Base-by-base conservation (phyloP, 2,888 invertebrate species). In the Ectemnius continuus region DNA sequence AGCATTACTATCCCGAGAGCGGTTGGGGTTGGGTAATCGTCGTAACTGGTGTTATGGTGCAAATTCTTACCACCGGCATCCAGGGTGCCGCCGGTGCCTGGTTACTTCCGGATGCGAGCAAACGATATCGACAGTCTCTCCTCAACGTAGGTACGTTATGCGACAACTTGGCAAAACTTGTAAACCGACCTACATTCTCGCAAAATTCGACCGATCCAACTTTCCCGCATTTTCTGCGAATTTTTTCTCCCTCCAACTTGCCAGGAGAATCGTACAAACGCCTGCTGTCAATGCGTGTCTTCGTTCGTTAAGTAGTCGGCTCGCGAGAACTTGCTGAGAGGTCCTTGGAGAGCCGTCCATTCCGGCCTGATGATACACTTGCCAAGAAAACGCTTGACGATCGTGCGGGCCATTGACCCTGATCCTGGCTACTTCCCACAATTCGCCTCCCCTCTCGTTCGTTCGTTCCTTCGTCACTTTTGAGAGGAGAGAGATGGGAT, bases 11-110 rank as follows among this genome's bases (percentile, higher is more conserved):
- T 84, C 93, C 93, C 28, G 94, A 93, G 91, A 93, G 92, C 46
- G 93, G 93, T 64, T 93, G 93, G 93, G 94, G 94, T 47, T 94
- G 93, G 93, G 91, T 93, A 66, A 91, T 94, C 70, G 91, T 93
- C 18, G 87, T 91, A 57, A 92, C 92, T 68, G 92, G 93, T 57
- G 90, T 93, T 67, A 86, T 92, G 72, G 92, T 92, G 63, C 92
- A 93, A 86, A 90, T 93, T 61, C 86, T 94, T 66, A 91, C 92
- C 56, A 91, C 92, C 80, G 93, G 93, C 46, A 90, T 93, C 78
- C 93, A 93, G 73, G 88, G 89, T 66, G 88, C 88, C 46, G 87
- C 76, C 60, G 89, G 89, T 61, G 83, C 87, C 56, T 87, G 85
- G 85, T 80, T 88, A 77, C 70, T 85, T 62, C 72, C 85, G 68